Base-by-base conservation (phyloP, 2,797 vertebrate species). In the Liasis olivaceus region DNA sequence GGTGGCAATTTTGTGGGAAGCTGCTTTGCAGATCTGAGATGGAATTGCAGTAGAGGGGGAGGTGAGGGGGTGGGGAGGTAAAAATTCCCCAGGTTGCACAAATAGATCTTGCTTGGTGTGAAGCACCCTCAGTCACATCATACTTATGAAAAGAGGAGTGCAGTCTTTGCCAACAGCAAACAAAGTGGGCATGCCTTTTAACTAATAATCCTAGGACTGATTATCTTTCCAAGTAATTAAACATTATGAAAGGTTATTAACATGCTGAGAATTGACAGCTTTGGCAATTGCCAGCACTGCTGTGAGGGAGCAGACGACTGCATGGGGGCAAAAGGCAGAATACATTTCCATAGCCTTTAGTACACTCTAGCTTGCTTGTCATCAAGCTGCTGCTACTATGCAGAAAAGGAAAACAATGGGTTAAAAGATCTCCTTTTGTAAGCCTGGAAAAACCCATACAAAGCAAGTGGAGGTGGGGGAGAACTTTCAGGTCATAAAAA, bases 211-310 rank as follows among this genome's bases (percentile, higher is more conserved):
- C 60, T 92, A 95, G 93, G 87, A 95, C 95, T 6, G 63, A 97
- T 95, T 97, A 96, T 95, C 95, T 97, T 97, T 96, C 96, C 96
- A 97, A 96, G 96, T 96, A 97, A 97, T 97, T 97, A 96, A 97
- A 96, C 95, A 91, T 95, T 95, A 95, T 96, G 97, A 97, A 97
- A 97, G 95, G 94, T 95, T 96, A 96, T 96, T 96, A 97, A 95
- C 31, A 3, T 88, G 93, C 90, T 26, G 95, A 95, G 95, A 96
- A 96, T 93, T 95, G 95, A 96, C 95, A 93, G 96, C 96, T 96
- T 95, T 95, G 95, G 94, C 95, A 96, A 95, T 95, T 94, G 96
- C 95, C 94, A 94, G 96, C 94, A 72, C 94, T 95, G 96, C 91
- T 5, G 36, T 56, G 96, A 91, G 93, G 77, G 90, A 94, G 86